Base-by-base conservation (phyloP, 2,888 invertebrate species). In the Aproaerema taeniolella region DNA sequence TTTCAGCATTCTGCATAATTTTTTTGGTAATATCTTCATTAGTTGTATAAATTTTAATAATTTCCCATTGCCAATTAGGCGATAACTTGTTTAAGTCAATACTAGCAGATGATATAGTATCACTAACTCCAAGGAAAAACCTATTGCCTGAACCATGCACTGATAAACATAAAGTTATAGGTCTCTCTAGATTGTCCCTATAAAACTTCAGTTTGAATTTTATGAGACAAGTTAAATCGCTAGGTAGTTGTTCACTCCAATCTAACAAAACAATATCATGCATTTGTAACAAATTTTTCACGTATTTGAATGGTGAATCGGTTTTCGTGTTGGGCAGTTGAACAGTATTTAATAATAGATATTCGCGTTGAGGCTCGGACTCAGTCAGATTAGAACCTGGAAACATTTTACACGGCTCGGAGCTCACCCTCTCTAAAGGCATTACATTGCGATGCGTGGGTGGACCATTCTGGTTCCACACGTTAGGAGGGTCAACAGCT, bases 1-100 rank as follows among this genome's bases (percentile, higher is more conserved):
- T 74, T 43, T 48, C 39, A 25, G 81, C 73, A 55, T 61, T 71
- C 25, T 52, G 38, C 37, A 72, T 41, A 12, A 81, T 29, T 55
- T 67, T 75, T 1, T 36, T 25, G 1, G 61, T 58, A 20, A 79
- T 60, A 14, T 74, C 64, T 12, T 70, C 65, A 43, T 51, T 60
- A 46, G 61, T 79, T 17, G 68, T 58, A 48, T 74, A 73, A 24
- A 67, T 58, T 47, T 74, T 73, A n/a, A 83, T 49, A 40, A 83
- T 65, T 55, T 82, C 76, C 83, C 85, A 83, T 55, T 86, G 83
- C 85, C 83, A 85, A 46, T 68, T 67, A 1, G 77, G 61, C 14
- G 71, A 59, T 49, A 83, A 53, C 43, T 61, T 61, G 13, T 43
- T 46, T 25, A 81, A 48, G 46, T 73, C 59, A 17, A 83, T 20